phyloP scores from a whole-genome alignment of 2,113 vertebrate species.

The Laterallus jamaicensis region DNA sequence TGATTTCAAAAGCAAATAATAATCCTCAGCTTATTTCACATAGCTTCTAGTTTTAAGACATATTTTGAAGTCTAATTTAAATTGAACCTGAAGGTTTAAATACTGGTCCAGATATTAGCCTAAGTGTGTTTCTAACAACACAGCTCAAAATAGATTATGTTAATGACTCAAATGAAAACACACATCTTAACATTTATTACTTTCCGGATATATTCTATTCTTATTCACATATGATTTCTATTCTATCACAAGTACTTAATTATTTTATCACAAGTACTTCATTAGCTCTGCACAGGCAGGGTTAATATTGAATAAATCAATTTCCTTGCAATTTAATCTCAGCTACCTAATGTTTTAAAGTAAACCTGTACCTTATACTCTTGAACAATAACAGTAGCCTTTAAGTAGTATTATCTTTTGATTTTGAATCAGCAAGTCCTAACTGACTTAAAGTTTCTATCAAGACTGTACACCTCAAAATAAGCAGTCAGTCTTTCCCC shows the following conservation, averaged over 20 bases:
- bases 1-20: slow-evolving; percentile 2
- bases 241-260: not conserved
- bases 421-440: not conserved
- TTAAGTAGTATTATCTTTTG: not conserved
- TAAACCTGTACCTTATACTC: not conserved
- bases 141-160: not conserved
- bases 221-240: not conserved
- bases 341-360: not conserved
- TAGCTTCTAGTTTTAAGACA: not conserved
- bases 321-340: not conserved
- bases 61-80: not conserved
- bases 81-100: not conserved
- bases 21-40: not conserved
- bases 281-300: not conserved
- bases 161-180: not conserved
- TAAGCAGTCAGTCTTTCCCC: accelerated
- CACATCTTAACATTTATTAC: not conserved
- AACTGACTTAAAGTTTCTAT: not conserved
- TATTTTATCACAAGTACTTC: not conserved
- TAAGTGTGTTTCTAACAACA: not conserved
- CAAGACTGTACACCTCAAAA: not conserved
- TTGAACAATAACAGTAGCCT: not conserved
- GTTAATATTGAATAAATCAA: not conserved
- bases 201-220: not conserved
- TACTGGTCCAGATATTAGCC: not conserved